A percentile compares a stretch with the other conserved stretches of the same genome.
phyloP scores from a whole-genome alignment of 1,140 invertebrate species.

The Physella acuta region DNA sequence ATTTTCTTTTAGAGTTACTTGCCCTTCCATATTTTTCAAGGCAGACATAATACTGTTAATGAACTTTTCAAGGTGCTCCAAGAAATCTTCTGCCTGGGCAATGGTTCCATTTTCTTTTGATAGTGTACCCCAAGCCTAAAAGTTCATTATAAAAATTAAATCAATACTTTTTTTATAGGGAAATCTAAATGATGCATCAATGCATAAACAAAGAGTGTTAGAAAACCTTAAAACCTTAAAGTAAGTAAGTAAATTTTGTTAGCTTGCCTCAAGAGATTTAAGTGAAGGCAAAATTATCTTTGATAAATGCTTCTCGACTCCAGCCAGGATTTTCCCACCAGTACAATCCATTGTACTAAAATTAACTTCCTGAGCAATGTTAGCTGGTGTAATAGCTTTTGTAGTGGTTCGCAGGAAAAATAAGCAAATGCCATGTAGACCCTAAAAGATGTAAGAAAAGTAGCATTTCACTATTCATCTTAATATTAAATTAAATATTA shows the following conservation, averaged over 20 bases:
- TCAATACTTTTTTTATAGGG: too few species aligned
- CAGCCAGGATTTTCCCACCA: conserved; percentile 78
- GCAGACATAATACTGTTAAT: conserved; percentile 52
- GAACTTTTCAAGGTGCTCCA: conserved; percentile 59
- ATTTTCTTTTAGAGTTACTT: conserved; percentile 56
- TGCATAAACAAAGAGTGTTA: too few species aligned
- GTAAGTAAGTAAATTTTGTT: too few species aligned
- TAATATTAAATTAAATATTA: too few species aligned
- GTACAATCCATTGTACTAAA: conserved; percentile 82
- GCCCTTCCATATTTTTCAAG: conserved; percentile 56
- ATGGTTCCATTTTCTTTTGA: conserved; percentile 40
- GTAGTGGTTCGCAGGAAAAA: conserved; percentile 82
- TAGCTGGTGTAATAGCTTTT: conserved; percentile 79
- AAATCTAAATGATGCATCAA: too few species aligned
- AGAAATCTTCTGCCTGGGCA: conserved; percentile 54
- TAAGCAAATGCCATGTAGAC: conserved; percentile 83
- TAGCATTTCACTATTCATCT: too few species aligned
- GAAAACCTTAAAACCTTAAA: too few species aligned
- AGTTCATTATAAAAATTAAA: too few species aligned
- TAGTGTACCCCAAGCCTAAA: conserved; percentile 49
- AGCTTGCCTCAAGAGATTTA: conserved; percentile 60
- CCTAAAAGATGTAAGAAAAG: too few species aligned
- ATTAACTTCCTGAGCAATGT: conserved; percentile 77
- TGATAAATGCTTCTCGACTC: conserved; percentile 83
- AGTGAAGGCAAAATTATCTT: conserved; percentile 74